Evolutionary conservation across 1,140 invertebrate genomes (phyloP).

Genomic region (Pseudobourletiella spinata): DNA sequence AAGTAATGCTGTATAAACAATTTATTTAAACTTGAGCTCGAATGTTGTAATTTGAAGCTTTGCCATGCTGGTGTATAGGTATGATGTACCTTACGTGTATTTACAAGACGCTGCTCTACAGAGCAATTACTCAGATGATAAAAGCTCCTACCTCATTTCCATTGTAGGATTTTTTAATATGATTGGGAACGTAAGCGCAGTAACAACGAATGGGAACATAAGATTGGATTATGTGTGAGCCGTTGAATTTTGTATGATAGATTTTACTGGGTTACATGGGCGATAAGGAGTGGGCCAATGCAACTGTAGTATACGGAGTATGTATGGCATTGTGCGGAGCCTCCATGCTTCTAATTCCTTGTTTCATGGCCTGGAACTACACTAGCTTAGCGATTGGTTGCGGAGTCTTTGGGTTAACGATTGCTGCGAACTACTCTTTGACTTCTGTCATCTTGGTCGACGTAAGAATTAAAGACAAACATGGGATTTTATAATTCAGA

Average conservation of each 20-base stretch:
- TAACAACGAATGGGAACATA: too few species aligned
- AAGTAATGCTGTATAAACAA: conserved; percentile 24
- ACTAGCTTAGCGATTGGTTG: conserved; percentile 51
- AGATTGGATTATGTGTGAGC: too few species aligned
- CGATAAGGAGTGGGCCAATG: conserved; percentile 64
- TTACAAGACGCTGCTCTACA: conserved; percentile 59
- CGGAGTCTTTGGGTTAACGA: conserved; percentile 70
- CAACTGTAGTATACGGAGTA: conserved; percentile 62
- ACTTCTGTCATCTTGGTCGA: conserved; percentile 79
- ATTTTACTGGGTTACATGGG: conserved; percentile 78
- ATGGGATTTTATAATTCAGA: too few species aligned
- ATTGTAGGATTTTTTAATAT: conserved; percentile 78
- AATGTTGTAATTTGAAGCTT: too few species aligned
- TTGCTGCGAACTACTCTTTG: conserved; percentile 77
- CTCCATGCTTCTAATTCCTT: conserved; percentile 59
- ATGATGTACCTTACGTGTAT: conserved; percentile 81
- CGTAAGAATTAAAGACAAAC: too few species aligned
- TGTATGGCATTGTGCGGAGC: conserved; percentile 69
- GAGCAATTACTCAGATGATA: conserved; percentile 59
- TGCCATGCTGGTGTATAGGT: conserved; percentile 43
- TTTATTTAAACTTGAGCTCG: too few species aligned
- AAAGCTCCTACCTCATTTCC: conserved; percentile 69
- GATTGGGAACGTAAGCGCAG: conserved; percentile 65
- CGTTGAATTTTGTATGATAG: too few species aligned
- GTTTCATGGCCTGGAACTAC: conserved; percentile 52